Percentiles rank a stretch among this genome's conserved stretches.
Conservation (phyloP, 1,140 invertebrate species). For the Habropoda laboriosa region DNA sequence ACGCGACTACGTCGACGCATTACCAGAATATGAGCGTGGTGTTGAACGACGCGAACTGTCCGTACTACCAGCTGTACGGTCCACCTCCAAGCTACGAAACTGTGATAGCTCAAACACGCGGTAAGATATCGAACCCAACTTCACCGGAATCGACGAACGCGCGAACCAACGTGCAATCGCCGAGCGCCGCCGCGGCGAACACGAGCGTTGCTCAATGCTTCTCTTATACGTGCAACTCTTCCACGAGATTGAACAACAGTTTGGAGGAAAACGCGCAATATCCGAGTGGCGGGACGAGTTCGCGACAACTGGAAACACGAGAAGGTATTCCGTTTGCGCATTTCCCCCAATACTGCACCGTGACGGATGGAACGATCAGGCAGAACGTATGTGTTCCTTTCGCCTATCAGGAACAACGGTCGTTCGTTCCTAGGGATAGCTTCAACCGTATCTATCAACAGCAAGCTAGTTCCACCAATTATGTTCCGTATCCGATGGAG, state of each 20-base stretch:
- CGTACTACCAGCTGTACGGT: constrained; percentile 80
- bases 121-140: constrained; percentile 70
- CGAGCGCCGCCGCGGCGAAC: constrained; percentile 50
- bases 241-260: constrained; percentile 55
- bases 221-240: constrained; percentile 65
- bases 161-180: constrained; percentile 38
- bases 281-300: constrained; percentile 20
- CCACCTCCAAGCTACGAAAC: constrained; percentile 82
- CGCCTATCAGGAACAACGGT: constrained; percentile 45
- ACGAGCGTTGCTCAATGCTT: constrained; percentile 64
- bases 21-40: constrained; percentile 79
- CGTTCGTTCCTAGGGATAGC: constrained; percentile 13
- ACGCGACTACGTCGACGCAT: constrained; percentile 70
- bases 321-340: constrained; percentile 54
- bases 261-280: constrained; percentile 51
- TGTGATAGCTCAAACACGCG: constrained; percentile 78
- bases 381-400: constrained; percentile 58
- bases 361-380: constrained; percentile 35
- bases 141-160: constrained; percentile 67
- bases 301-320: constrained; percentile 32
- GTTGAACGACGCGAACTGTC: constrained; percentile 76
- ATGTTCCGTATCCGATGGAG: constrained; percentile 32
- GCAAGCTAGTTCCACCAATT: constrained; percentile 10
- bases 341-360: constrained; percentile 59
- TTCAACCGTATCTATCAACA: constrained; percentile 41